phyloP scores from a whole-genome alignment of 2,113 vertebrate genomes.

The Hydrolagus affinis region DNA sequence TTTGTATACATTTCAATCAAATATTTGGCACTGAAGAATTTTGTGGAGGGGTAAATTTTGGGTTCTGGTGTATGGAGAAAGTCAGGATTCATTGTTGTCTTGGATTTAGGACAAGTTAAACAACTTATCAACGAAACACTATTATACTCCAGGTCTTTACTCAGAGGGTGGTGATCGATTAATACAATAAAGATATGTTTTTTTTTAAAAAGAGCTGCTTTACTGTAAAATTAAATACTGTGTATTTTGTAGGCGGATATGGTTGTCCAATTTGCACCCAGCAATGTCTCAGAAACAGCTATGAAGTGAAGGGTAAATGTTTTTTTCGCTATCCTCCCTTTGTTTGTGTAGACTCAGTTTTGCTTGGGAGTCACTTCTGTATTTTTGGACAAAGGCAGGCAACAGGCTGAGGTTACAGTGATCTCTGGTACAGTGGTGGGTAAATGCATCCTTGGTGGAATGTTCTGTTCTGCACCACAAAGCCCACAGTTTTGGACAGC shows the following conservation, averaged over 20 bases:
- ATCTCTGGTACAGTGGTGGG: background rate
- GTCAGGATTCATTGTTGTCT: background rate
- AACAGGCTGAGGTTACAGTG: background rate
- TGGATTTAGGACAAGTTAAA: background rate
- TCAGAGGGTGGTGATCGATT: background rate
- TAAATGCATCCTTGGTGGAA: background rate
- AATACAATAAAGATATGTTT: too few species aligned
- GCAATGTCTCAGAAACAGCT: background rate
- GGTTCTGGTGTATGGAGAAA: background rate
- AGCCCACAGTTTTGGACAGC: background rate
- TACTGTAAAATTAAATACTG: too few species aligned
- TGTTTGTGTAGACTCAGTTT: too few species aligned
- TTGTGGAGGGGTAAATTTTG: background rate
- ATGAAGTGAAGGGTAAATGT: background rate
- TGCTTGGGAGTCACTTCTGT: background rate
- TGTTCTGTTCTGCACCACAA: background rate
- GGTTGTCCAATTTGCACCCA: background rate
- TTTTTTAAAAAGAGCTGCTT: too few species aligned
- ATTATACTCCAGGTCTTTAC: background rate
- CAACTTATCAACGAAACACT: background rate
- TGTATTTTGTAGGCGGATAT: too few species aligned
- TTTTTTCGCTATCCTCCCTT: background rate
- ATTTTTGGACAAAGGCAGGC: background rate
- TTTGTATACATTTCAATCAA: background rate
- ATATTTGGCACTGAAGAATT: background rate